Evolutionary conservation across 2,797 vertebrate genomes (phyloP), one percentile per base, ranked within the genome.

Genomic region (Lithobates pipiens): DNA sequence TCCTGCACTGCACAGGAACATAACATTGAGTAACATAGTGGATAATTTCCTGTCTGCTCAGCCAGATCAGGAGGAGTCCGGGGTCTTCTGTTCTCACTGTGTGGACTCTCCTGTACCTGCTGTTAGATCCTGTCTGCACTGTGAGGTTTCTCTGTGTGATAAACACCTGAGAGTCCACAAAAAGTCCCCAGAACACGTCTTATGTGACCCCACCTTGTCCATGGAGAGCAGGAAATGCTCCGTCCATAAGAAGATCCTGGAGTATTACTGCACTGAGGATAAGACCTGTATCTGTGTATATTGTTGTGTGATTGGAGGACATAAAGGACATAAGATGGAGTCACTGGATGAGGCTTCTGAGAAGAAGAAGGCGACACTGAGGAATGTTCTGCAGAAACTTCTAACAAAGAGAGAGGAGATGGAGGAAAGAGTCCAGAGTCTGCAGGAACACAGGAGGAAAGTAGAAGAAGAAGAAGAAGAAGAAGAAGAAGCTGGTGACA

Each of bases 61-160:
- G 57, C 57, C 21, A 23, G 57, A n/a, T 61, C 21, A 6, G 57
- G 57, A 61, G 57, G 57, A n/a, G 57, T n/a, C 16, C 23, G 21
- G 23, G 23, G 23, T n/a, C 21, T 21, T 61, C 23, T 61, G 34
- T 44, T 65, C 50, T 1, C 39, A 82, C 36, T 95, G 94, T 44
- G 32, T 71, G n/a, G 18, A 54, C 44, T 21, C 65, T 23, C 44
- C 65, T 5, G 21, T 23, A 5, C 29, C 32, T 0, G 93, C 94
- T 0, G 90, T 91, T 80, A 95, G 93, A 88, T 92, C 89, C 27
- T 96, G 95, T 76, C 88, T 93, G 79, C 91, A 88, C 80, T 95
- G 95, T 16, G 92, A 95, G 74, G 93, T 91, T 82, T 93, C 93
- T 0, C 72, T 95, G 82, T 95, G 94, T 74, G 81, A 88, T 34